Evolutionary conservation across 2,797 vertebrate genomes (phyloP).

Genomic region (Cossypha dichroa): DNA sequence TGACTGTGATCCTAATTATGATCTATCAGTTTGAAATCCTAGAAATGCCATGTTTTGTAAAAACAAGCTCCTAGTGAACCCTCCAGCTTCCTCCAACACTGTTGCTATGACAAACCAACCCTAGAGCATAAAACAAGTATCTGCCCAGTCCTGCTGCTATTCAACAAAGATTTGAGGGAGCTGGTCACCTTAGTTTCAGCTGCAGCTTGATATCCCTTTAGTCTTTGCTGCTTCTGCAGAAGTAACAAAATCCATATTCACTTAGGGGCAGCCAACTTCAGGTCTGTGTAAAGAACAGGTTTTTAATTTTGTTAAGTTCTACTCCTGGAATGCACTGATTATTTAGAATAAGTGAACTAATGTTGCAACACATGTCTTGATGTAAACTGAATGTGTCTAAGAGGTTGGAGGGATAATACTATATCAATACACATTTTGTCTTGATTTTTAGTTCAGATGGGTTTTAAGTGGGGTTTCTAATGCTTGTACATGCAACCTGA

Average conservation of each 20-base stretch:
- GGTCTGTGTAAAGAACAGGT: rapidly evolving
- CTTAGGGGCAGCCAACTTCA: neutral
- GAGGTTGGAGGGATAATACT: neutral
- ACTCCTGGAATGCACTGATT: neutral
- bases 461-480: neutral
- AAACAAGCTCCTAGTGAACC: neutral
- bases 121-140: neutral
- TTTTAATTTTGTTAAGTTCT: neutral
- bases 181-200: neutral
- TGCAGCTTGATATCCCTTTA: neutral
- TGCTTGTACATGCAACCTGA: neutral
- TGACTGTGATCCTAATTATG: neutral
- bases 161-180: neutral
- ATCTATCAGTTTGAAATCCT: neutral
- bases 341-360: neutral
- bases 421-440: rapidly evolving
- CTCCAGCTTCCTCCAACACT: neutral
- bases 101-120: neutral
- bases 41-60: neutral
- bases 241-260: neutral
- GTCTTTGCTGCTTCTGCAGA: neutral
- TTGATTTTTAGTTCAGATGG: neutral
- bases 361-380: neutral
- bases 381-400: neutral
- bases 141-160: neutral